These are phyloP conservation scores for Alloscopus bannaensis DNA, from an alignment of 2,888 invertebrate genomes.

Conservation along the genomic window DNA sequence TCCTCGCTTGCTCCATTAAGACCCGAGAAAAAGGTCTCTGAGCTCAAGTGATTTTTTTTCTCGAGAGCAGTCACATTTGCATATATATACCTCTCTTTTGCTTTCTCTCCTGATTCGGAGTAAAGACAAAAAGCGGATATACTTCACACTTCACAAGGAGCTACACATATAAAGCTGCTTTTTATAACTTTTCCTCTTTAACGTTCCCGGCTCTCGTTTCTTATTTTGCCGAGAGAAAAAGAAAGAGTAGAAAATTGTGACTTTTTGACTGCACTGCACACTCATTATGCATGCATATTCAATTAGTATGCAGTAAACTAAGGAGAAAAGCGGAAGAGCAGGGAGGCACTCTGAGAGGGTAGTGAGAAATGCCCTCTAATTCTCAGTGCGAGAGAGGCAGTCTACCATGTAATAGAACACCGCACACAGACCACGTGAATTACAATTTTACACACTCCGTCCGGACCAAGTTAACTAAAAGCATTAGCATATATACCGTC, in stretches of 20 bases:
- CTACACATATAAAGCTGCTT: no score
- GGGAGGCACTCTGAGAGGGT: not conserved
- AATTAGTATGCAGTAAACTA: constrained; percentile 63
- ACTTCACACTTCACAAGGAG: no score
- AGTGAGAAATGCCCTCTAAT: constrained; percentile 1
- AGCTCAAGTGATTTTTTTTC: not conserved
- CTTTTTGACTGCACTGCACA: constrained; percentile 41
- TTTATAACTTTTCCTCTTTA: no score
- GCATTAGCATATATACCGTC: no score
- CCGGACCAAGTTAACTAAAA: no score
- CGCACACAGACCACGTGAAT: constrained; percentile 1
- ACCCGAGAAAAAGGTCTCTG: constrained; percentile 6
- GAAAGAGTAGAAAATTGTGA: not conserved
- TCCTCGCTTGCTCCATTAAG: no score
- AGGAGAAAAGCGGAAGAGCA: constrained; percentile 5
- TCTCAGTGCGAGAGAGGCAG: not conserved
- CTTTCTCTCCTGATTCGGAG: no score
- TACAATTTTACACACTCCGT: no score
- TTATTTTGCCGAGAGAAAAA: not conserved
- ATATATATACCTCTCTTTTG: constrained; percentile 13
- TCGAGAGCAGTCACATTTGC: constrained; percentile 20
- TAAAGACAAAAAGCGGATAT: no score
- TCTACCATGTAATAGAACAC: no score
- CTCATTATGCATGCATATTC: constrained; percentile 65
- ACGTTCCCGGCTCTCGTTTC: not conserved